Percentiles rank a stretch among this genome's conserved stretches.
phyloP scores from a whole-genome alignment of 2,113 vertebrate species.

The Pseudonaja textilis region DNA sequence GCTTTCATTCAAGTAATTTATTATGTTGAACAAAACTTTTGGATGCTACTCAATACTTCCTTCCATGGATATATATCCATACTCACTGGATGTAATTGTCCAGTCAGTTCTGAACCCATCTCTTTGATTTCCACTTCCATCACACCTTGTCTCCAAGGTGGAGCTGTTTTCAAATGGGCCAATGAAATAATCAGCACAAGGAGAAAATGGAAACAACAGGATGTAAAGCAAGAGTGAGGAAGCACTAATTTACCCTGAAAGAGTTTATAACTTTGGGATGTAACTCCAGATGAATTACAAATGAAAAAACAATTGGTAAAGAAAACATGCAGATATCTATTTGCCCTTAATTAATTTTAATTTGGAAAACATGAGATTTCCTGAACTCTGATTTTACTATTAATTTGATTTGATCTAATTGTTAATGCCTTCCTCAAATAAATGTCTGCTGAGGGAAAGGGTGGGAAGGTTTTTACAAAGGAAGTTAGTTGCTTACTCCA shows the following conservation, averaged over 20 bases:
- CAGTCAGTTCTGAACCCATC: neutral
- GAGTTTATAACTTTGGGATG: neutral
- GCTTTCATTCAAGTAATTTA: neutral
- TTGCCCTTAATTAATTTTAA: slow-evolving; percentile 37
- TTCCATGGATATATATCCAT: neutral
- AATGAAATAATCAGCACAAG: neutral
- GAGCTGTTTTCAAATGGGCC: neutral
- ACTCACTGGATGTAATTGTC: neutral
- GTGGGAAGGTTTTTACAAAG: neutral
- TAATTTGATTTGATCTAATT: slow-evolving; percentile 18
- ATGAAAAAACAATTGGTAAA: neutral
- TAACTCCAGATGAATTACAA: neutral
- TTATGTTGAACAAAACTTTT: neutral
- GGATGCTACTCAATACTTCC: neutral
- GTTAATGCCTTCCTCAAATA: slow-evolving; percentile 26
- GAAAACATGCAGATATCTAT: neutral
- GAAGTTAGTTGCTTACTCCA: neutral
- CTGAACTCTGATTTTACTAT: slow-evolving; percentile 22
- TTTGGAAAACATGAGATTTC: slow-evolving; percentile 44
- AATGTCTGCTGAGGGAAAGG: neutral
- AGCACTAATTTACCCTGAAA: neutral
- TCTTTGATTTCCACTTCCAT: neutral
- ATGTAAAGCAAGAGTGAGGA: neutral
- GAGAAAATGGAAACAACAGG: neutral
- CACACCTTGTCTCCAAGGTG: neutral